Conservation (phyloP, 2,113 vertebrate species). For the Ahaetulla prasina region DNA sequence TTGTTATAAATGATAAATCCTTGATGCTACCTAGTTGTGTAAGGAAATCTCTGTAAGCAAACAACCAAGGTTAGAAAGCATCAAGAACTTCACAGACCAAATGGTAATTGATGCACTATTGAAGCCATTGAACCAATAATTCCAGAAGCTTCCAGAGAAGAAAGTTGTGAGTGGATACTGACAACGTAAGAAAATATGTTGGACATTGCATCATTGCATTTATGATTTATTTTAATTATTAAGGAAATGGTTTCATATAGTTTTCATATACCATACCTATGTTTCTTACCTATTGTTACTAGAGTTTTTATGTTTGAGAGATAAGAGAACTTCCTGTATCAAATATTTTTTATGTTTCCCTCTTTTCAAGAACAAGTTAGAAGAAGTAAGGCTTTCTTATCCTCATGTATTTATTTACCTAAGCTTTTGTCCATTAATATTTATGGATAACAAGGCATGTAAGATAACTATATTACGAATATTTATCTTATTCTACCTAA, state of each 20-base stretch:
- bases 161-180: not conserved
- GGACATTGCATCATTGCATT: not conserved
- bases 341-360: not conserved
- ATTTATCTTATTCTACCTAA: not conserved
- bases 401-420: not conserved
- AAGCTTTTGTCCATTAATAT: not conserved
- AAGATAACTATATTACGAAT: not conserved
- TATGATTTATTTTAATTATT: not conserved
- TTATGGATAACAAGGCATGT: not conserved
- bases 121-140: not conserved
- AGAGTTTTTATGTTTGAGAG: not conserved
- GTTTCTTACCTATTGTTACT: not conserved
- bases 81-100: not conserved
- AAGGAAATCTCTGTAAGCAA: not conserved
- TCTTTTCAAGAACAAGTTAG: not conserved
- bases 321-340: not conserved
- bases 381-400: not conserved
- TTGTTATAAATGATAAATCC: not conserved
- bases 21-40: not conserved
- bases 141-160: not conserved
- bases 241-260: not conserved
- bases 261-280: not conserved
- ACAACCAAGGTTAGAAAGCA: not conserved
- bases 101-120: not conserved
- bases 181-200: not conserved